Base-by-base conservation (phyloP, 53 echinoderm and acorn worm genomes). In the Henricia sp. region DNA sequence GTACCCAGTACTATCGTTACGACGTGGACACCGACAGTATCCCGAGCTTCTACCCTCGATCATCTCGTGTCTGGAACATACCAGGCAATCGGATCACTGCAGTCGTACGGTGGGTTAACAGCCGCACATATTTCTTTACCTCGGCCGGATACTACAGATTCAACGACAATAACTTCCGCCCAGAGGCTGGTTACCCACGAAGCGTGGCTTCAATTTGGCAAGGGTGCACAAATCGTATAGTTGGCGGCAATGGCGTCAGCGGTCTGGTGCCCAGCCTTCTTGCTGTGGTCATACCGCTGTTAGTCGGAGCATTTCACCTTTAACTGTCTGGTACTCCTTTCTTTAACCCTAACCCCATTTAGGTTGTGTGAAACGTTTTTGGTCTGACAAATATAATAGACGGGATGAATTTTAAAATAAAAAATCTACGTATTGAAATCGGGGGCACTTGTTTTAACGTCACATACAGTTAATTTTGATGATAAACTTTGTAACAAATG, bases 31-130 rank as follows among this genome's bases (percentile, higher is more conserved):
- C 91, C 3, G 91, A 94, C 76, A n/a, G n/a, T n/a, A n/a, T n/a
- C n/a, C n/a, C n/a, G n/a, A n/a, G n/a, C n/a, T n/a, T n/a, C n/a
- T 96, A 96, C 82, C 96, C 96, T 0, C 82, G 90, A 4, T 86
- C 91, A 0, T 84, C 94, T 0, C 53, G 84, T 11, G 83, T 92
- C 11, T 96, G 96, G 96, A 78, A 76, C 12, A 39, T 77, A 4
- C 90, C 90, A 10, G 90, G 92, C 6, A 35, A 83, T 4, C 64
- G 39, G 0, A 67, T 96, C 38, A 85, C 85, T 44, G 83, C 88
- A 9, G 93, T 88, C 11, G 50, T 90, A 56, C 93, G 90, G 70
- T 92, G 74, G 85, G 68, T 37, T 40, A 94, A 96, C 70, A 52
- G 73, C 8, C 63, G 87, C 0, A 96, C 96, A 20, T 96, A 96